Percentiles rank a stretch among this genome's conserved stretches.
Conservation (phyloP, 2,113 vertebrate species). For the Picathartes gymnocephalus region DNA sequence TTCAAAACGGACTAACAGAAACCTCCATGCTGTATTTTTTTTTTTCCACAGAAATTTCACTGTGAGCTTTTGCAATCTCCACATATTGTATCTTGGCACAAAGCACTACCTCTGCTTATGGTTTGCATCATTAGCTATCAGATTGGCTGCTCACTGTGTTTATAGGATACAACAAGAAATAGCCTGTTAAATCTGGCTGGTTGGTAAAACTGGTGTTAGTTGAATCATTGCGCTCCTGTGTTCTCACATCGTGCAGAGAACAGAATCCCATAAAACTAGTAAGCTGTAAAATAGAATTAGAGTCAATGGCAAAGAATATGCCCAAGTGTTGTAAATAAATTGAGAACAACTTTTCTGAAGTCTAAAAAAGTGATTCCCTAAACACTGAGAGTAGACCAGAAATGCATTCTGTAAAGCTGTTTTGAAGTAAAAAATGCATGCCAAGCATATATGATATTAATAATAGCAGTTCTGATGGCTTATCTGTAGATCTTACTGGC, state of each 20-base stretch:
- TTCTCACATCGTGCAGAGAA: conserved; percentile 22
- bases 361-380: not conserved
- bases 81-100: conserved; percentile 30
- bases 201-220: conserved; percentile 35
- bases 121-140: conserved; percentile 63
- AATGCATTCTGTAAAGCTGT: not conserved
- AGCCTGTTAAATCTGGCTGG: conserved; percentile 59
- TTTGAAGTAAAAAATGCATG: conserved; percentile 1
- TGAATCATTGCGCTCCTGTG: conserved; percentile 27
- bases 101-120: conserved; percentile 35
- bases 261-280: conserved; percentile 16
- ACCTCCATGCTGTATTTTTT: not conserved
- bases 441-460: not conserved
- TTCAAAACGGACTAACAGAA: no score
- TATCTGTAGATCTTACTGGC: conserved; percentile 48
- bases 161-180: conserved; percentile 61
- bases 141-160: conserved; percentile 59
- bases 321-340: not conserved
- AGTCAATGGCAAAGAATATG: not conserved
- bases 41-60: conserved; percentile 19
- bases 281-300: conserved; percentile 19
- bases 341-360: not conserved
- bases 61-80: conserved; percentile 44
- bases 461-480: conserved; percentile 1
- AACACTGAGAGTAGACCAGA: not conserved